Base-by-base conservation (phyloP, 2,113 vertebrate genomes). In the Sturnus vulgaris region DNA sequence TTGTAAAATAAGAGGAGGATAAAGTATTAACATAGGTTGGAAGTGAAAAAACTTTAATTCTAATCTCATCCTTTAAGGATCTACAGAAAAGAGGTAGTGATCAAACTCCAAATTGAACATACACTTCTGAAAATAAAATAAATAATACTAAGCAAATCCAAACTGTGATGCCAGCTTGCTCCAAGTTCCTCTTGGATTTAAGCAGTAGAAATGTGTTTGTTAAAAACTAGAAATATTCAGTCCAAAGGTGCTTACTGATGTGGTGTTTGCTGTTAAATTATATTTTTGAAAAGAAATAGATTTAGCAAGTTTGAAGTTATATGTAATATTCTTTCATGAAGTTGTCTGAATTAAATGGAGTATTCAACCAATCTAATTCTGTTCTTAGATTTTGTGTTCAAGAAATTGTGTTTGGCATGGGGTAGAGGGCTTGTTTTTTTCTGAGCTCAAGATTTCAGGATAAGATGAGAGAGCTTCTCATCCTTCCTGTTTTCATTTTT, bases 211-310 rank as follows among this genome's bases (percentile, higher is more conserved):
- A 59, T 8, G 4, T 21, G 4, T 64, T 68, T 72, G 17, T 17
- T 72, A 56, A 72, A 82, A 19, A 7, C n/a, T 52, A 16, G 40
- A 73, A 81, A 53, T 56, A 24, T 1, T 77, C 15, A 9, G 8
- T 77, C 44, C 52, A n/a, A 83, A 77, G 33, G 5, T 0, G 0
- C 7, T 76, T 72, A 12, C 9, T 56, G 16, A 1, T 69, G 12
- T 60, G 8, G 24, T 52, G 12, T 61, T 77, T 86, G 50, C 8
- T 78, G 10, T 78, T 35, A 61, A 65, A 60, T 19, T 31, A 6
- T 15, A 5, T 72, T 46, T 83, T 39, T 18, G 2, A 24, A n/a
- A 77, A 35, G 0, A 64, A 72, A 33, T 4, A 27, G 1, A 6
- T 33, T 44, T 46, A 50, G 9, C 20, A 55, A 49, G 2, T 40